Percentiles rank a stretch among this genome's conserved stretches.
Conservation (phyloP, 2,113 vertebrate genomes). For the Cyphomyrus discorhynchus region DNA sequence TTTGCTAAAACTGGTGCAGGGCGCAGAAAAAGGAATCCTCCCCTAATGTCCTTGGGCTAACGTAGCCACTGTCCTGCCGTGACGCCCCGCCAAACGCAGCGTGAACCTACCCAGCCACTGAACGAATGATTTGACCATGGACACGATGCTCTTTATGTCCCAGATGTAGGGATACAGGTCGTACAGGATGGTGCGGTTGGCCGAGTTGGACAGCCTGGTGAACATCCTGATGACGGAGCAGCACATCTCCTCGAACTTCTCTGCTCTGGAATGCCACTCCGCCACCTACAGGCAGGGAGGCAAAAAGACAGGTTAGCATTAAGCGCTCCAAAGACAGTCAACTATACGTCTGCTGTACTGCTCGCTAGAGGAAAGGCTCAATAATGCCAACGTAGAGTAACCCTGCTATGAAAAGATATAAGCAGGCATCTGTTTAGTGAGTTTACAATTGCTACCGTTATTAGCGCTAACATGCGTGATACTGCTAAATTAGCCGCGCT, state of each 20-base stretch:
- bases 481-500: neutral
- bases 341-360: neutral
- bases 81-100: slow-evolving; percentile 35
- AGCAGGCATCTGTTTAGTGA: neutral
- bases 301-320: too few species aligned
- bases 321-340: neutral
- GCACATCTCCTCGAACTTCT: slow-evolving; percentile 85
- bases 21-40: neutral
- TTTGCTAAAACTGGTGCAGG: neutral
- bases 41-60: neutral
- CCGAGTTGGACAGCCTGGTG: slow-evolving; percentile 88
- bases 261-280: slow-evolving; percentile 78
- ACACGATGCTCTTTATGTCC: slow-evolving; percentile 97
- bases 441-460: neutral
- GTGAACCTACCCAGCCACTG: slow-evolving; percentile 80
- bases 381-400: neutral
- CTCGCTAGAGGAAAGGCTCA: neutral
- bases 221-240: slow-evolving; percentile 91
- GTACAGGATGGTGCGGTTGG: slow-evolving; percentile 91
- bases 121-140: slow-evolving; percentile 87
- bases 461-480: neutral
- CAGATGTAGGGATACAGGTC: slow-evolving; percentile 98
- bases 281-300: slow-evolving; percentile 56
- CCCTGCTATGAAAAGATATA: neutral
- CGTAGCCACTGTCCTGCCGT: slow-evolving; percentile 33